phyloP scores from a whole-genome alignment of 2,797 vertebrate species.

The Bradypodion pumilum region DNA sequence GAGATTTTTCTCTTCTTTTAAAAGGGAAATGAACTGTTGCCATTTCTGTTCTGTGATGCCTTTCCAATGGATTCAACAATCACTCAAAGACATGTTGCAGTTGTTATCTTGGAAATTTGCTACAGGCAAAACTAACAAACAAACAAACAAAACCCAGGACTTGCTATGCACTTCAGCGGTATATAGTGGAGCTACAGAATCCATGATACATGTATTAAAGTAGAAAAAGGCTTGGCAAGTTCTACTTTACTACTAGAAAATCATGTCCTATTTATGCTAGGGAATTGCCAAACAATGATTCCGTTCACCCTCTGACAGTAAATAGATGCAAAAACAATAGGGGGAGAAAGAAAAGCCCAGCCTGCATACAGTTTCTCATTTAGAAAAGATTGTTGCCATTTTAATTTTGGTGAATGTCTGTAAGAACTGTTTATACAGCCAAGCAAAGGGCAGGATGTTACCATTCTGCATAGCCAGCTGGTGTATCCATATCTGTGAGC shows the following conservation, averaged over 20 bases:
- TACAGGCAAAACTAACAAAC: conserved; percentile 53
- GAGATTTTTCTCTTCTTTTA: conserved; percentile 42
- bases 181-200: conserved; percentile 40
- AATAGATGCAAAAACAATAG: conserved; percentile 28
- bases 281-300: conserved; percentile 34
- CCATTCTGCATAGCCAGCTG: neutral
- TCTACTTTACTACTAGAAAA: conserved; percentile 8
- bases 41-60: conserved; percentile 62
- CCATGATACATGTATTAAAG: conserved; percentile 41
- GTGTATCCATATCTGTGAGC: neutral
- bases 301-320: conserved; percentile 44
- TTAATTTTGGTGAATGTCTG: neutral
- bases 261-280: conserved; percentile 21
- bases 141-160: conserved; percentile 10
- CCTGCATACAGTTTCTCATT: conserved; percentile 14
- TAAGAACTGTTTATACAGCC: conserved; percentile 14
- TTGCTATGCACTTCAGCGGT: conserved; percentile 41
- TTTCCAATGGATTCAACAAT: conserved; percentile 58
- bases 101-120: conserved; percentile 62
- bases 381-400: conserved; percentile 1
- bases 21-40: conserved; percentile 44
- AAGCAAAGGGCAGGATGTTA: neutral
- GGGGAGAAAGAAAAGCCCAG: conserved; percentile 11
- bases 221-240: conserved; percentile 35
- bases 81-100: conserved; percentile 41